These are phyloP conservation scores for Lutjanus erythropterus DNA, from an alignment of 2,113 vertebrate genomes.

Conservation along the genomic window DNA sequence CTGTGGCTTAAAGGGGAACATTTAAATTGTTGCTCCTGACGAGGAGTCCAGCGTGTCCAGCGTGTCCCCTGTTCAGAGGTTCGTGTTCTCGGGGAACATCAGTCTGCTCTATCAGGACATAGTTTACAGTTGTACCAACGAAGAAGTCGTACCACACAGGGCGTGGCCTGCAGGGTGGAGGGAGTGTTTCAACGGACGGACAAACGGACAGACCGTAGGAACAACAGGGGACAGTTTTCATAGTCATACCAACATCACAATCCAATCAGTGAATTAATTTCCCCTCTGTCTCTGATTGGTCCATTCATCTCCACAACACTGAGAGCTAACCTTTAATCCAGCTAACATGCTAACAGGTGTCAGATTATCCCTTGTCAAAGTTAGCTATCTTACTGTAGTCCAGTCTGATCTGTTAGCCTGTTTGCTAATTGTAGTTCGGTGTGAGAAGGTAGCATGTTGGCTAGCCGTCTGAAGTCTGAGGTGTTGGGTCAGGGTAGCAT, in stretches of 20 bases:
- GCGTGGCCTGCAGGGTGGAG: neutral
- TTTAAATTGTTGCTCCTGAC: neutral
- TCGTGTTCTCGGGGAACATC: neutral
- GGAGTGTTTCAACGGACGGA: neutral
- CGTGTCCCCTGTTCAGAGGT: neutral
- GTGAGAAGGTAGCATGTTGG: neutral
- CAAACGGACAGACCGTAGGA: neutral
- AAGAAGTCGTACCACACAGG: neutral
- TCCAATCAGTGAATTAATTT: constrained; percentile 33
- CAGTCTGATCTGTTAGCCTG: neutral
- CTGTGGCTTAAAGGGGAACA: neutral
- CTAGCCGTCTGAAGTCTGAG: neutral
- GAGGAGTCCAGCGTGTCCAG: neutral
- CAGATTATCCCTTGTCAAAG: neutral
- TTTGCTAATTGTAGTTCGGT: neutral
- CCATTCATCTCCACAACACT: constrained; percentile 14
- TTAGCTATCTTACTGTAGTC: neutral
- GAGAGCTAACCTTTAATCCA: constrained; percentile 24
- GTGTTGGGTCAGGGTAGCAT: neutral
- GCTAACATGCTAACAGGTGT: constrained; percentile 49
- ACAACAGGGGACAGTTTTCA: neutral
- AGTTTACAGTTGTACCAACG: constrained; percentile 33
- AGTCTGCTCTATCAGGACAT: constrained; percentile 29
- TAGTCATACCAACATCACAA: constrained; percentile 27
- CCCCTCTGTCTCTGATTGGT: constrained; percentile 18